Evolutionary conservation across 2,797 vertebrate species (phyloP), one percentile per base, ranked within the genome.

Genomic region (Hylomyscus alleni): DNA sequence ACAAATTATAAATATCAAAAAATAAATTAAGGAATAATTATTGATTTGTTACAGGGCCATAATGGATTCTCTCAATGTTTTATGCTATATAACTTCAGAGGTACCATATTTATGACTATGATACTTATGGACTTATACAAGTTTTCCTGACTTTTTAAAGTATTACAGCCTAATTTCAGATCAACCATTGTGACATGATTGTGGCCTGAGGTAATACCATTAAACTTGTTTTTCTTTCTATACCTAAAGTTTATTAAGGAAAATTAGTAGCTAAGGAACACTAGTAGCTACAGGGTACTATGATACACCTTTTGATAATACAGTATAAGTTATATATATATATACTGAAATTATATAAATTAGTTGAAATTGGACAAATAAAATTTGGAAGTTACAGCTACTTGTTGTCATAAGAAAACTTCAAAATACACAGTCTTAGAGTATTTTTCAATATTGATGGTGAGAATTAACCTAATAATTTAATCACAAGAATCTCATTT

Each of bases 1-100:
- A 92, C 14, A 90, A 95, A 92, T 89, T 65, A 75, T 94, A 89
- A 93, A 62, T 31, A 56, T 75, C 81, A 67, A 88, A 94, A 89
- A 90, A n/a, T 50, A 72, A 92, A 10, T 91, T 88, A 8, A 87
- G 62, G 89, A 87, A 94, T 54, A 89, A 78, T 69, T 90, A 93
- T 44, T 82, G 58, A 92, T 93, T 84, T 94, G 72, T 60, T 97
- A 31, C 40, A 93, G 34, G 65, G n/a, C 29, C 73, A 88, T 80
- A 37, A 56, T 62, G 60, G 92, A 50, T 94, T 80, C 12, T 85
- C 95, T 67, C 58, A 54, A 76, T 56, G 40, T 80, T 92, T 56
- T 52, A 26, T 9, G 69, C 8, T 90, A 17, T 29, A 7, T 31
- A 54, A 90, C 11, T 85, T 93, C 26, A 80, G 88, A 40, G 54